Evolutionary conservation across 2,113 vertebrate genomes (phyloP).

Genomic region (Andinoacara biseriatus): DNA sequence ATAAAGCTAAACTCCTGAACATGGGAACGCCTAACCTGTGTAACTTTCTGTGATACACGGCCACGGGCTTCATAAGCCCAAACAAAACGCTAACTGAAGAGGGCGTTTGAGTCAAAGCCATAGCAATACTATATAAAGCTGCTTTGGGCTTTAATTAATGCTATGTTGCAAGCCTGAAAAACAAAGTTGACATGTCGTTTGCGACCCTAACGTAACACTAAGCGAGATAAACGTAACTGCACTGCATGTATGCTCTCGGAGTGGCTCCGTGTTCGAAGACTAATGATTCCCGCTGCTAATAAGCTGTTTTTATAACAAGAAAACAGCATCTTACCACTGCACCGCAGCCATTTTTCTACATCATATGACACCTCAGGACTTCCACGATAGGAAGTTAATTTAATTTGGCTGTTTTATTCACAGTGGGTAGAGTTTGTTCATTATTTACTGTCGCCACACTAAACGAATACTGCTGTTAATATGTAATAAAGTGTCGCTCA

Average conservation of each 20-base stretch:
- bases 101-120: neutral
- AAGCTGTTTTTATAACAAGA: neutral
- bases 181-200: neutral
- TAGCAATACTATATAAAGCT: neutral
- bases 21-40: too few species aligned
- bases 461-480: neutral
- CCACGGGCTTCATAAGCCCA: too few species aligned
- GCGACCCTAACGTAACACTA: too few species aligned
- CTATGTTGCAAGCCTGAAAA: neutral
- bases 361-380: slow-evolving; percentile 76
- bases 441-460: neutral
- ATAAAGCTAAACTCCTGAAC: too few species aligned
- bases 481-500: fast-evolving
- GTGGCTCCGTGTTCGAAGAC: neutral
- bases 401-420: neutral
- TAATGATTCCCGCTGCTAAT: neutral
- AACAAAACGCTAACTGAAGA: neutral
- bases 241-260: fast-evolving
- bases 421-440: fast-evolving
- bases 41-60: too few species aligned
- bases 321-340: slow-evolving; percentile 78
- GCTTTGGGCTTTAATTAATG: too few species aligned
- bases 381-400: slow-evolving; percentile 50
- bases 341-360: slow-evolving; percentile 78
- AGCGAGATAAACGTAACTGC: fast-evolving